Percentiles rank a stretch among this genome's conserved stretches.
Conservation (phyloP, 2,797 vertebrate species). For the Gobionotothen gibberifrons region DNA sequence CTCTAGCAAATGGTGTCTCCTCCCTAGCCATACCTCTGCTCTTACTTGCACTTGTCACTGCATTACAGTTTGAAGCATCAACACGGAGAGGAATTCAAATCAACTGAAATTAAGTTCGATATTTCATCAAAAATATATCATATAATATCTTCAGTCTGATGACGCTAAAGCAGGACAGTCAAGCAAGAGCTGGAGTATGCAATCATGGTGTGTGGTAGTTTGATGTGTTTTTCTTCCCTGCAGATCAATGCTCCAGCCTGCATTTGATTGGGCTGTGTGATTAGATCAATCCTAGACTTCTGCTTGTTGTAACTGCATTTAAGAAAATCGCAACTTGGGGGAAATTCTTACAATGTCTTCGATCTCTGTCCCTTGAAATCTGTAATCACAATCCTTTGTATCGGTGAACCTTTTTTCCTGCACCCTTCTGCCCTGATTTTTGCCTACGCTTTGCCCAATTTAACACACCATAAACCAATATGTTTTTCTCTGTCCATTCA, state of each 20-base stretch:
- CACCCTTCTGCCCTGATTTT: not conserved
- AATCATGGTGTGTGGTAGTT: conserved; percentile 34
- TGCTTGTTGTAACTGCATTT: conserved; percentile 24
- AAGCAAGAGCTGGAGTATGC: conserved; percentile 77
- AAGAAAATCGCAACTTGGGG: conserved; percentile 13
- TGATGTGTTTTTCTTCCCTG: conserved; percentile 59
- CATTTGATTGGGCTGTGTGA: conserved; percentile 71
- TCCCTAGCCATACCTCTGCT: conserved; percentile 68
- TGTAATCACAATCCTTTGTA: conserved; percentile 5
- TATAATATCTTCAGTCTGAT: conserved; percentile 7
- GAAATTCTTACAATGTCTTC: conserved; percentile 9
- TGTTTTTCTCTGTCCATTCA: conserved; percentile 16
- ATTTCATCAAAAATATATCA: not conserved
- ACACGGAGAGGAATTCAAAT: not conserved
- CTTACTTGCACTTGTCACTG: conserved; percentile 63
- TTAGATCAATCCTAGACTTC: conserved; percentile 32
- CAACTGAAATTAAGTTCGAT: not conserved
- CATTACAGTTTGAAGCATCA: conserved; percentile 1
- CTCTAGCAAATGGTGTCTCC: conserved; percentile 35
- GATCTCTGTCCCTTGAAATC: conserved; percentile 17
- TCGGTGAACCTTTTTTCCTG: conserved; percentile 8
- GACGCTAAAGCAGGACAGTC: conserved; percentile 35
- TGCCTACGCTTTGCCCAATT: conserved; percentile 13
- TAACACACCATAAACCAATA: conserved; percentile 17
- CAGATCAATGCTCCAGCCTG: conserved; percentile 70